phyloP scores from a whole-genome alignment of 92 coral and sea anemone species.

The Umimayanthus chanpuru region DNA sequence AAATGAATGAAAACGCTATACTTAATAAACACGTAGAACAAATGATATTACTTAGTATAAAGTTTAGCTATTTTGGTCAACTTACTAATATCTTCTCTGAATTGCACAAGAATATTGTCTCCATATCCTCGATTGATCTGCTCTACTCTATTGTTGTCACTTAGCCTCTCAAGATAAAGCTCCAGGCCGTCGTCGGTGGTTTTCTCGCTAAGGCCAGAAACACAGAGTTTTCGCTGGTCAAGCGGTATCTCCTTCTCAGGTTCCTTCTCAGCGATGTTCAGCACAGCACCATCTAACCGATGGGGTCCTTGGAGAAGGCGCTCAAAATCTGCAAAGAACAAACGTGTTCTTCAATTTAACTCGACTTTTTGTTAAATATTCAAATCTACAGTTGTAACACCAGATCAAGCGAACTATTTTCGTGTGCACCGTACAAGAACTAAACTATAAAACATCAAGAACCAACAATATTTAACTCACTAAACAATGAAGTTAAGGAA shows the following conservation, averaged over 20 bases:
- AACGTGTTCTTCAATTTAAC: no score
- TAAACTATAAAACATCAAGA: no score
- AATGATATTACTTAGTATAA: no score
- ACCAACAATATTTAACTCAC: no score
- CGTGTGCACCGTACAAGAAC: no score
- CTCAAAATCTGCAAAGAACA: slow-evolving; percentile 23
- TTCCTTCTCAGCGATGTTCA: slow-evolving; percentile 35
- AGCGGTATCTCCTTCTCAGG: slow-evolving; percentile 28
- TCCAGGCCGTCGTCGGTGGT: slow-evolving; percentile 31
- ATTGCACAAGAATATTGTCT: slow-evolving; percentile 10
- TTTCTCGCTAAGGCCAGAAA: slow-evolving; percentile 9
- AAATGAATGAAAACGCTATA: no score
- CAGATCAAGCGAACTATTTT: no score
- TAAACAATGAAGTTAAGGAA: no score
- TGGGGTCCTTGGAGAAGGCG: slow-evolving; percentile 33
- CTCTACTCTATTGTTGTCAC: slow-evolving; percentile 7
- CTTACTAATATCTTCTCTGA: not conserved
- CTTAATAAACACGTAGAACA: no score
- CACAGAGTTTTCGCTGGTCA: slow-evolving; percentile 40
- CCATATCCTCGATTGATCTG: slow-evolving; percentile 14
- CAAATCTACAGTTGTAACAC: no score
- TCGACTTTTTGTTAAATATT: no score
- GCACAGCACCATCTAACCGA: slow-evolving; percentile 26
- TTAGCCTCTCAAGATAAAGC: slow-evolving; percentile 32
- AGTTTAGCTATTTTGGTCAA: no score